These are phyloP conservation scores for Darevskia nairensis DNA, from an alignment of 2,797 vertebrate species.

Conservation along the genomic window DNA sequence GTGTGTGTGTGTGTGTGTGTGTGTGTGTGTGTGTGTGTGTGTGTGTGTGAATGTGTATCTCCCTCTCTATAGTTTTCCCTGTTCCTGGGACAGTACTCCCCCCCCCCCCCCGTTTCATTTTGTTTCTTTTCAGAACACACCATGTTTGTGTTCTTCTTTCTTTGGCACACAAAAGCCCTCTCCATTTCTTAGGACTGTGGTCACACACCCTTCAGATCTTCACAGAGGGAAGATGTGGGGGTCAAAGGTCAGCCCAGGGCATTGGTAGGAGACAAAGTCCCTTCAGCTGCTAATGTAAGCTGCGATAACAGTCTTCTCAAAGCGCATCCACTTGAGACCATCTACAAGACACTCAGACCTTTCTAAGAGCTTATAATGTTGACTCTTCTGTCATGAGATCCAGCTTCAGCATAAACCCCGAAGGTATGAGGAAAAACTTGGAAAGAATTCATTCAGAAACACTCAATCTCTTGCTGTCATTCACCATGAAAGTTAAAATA, in stretches of 20 bases:
- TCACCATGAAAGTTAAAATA: conserved; percentile 74
- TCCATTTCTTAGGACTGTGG: conserved; percentile 80
- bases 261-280: conserved; percentile 76
- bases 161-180: conserved; percentile 78
- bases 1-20: rapidly evolving
- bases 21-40: neutral
- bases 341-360: conserved; percentile 80
- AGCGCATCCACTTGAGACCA: conserved; percentile 86
- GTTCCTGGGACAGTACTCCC: conserved; percentile 25
- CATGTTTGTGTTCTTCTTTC: conserved; percentile 80
- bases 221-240: conserved; percentile 76
- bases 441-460: conserved; percentile 77
- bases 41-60: neutral
- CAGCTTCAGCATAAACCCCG: conserved; percentile 82
- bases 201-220: conserved; percentile 73
- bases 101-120: conserved; percentile 52
- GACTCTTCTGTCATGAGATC: conserved; percentile 84
- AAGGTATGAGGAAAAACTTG: conserved; percentile 76
- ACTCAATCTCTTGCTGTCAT: conserved; percentile 71
- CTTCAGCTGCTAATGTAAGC: conserved; percentile 81
- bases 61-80: conserved; percentile 22
- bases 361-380: conserved; percentile 82
- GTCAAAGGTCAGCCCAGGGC: conserved; percentile 83
- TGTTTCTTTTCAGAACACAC: conserved; percentile 80
- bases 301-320: conserved; percentile 81